Evolutionary conservation across 2,113 vertebrate species (phyloP).

Genomic region (Spea bombifrons): DNA sequence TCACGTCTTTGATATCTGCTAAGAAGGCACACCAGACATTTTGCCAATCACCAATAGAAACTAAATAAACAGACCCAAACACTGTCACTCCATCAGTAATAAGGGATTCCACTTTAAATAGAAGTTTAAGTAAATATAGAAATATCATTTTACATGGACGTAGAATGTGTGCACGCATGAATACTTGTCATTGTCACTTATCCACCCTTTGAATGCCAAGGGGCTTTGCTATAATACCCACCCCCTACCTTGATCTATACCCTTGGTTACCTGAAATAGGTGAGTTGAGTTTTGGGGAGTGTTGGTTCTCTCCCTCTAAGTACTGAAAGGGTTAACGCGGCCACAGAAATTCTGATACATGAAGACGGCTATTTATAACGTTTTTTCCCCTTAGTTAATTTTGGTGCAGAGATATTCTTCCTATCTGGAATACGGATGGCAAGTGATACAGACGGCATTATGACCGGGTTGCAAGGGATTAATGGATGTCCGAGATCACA

Average conservation of each 20-base stretch:
- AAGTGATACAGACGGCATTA: not conserved
- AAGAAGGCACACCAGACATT: constrained; percentile 63
- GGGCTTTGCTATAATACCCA: not conserved
- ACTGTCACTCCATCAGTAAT: constrained; percentile 70
- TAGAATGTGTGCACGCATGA: constrained; percentile 18
- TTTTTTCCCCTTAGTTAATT: not conserved
- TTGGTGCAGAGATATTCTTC: not conserved
- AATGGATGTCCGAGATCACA: not conserved
- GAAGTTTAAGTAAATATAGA: constrained; percentile 75
- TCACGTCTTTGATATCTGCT: constrained; percentile 65
- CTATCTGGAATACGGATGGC: not conserved
- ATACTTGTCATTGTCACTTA: not conserved
- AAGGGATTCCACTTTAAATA: constrained; percentile 79
- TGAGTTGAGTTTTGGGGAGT: too few species aligned
- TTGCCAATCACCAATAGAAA: constrained; percentile 78
- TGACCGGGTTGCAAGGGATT: not conserved
- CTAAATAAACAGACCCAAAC: constrained; percentile 76
- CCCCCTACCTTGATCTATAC: not conserved
- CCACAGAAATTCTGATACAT: not conserved
- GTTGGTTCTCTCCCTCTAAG: not conserved
- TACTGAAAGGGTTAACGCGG: not conserved
- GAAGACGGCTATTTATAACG: not conserved
- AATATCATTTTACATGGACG: constrained; percentile 70
- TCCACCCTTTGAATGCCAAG: not conserved
- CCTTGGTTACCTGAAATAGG: not conserved